Conservation (phyloP, 2,113 vertebrate genomes). For the Heliornis fulica region DNA sequence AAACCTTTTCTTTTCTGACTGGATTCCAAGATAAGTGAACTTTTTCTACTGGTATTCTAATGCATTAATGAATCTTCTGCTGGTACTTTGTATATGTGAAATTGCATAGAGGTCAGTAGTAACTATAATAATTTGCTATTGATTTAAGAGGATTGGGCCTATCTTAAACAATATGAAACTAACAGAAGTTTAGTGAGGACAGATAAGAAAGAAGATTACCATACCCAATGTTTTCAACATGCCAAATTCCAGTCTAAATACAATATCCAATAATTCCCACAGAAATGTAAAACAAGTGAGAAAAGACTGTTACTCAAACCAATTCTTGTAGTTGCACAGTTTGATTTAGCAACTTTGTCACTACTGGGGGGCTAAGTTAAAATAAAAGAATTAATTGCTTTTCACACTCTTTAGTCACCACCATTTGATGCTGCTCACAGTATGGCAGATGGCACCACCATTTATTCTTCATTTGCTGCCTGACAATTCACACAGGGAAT, state of each 20-base stretch:
- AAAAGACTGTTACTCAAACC: background rate
- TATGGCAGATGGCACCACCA: background rate
- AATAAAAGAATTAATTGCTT: background rate
- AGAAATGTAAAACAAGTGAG: background rate
- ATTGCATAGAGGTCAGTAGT: background rate
- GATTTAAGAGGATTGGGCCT: background rate
- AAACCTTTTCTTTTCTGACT: background rate
- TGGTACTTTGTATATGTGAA: background rate
- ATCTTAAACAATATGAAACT: background rate
- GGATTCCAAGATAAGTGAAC: background rate
- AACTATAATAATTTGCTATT: background rate
- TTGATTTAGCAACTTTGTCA: background rate
- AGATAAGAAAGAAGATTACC: background rate
- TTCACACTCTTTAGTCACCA: background rate
- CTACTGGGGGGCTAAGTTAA: background rate
- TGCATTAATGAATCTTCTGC: background rate
- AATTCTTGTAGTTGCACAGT: background rate
- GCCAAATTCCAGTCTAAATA: background rate
- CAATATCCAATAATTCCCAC: background rate
- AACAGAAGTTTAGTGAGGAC: background rate
- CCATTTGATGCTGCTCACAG: background rate
- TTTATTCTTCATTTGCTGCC: background rate
- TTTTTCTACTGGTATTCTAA: background rate
- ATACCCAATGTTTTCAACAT: background rate
- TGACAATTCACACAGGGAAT: background rate